Evolutionary conservation across 2,113 vertebrate genomes (phyloP).

Genomic region (Gnathonemus longibarbis): DNA sequence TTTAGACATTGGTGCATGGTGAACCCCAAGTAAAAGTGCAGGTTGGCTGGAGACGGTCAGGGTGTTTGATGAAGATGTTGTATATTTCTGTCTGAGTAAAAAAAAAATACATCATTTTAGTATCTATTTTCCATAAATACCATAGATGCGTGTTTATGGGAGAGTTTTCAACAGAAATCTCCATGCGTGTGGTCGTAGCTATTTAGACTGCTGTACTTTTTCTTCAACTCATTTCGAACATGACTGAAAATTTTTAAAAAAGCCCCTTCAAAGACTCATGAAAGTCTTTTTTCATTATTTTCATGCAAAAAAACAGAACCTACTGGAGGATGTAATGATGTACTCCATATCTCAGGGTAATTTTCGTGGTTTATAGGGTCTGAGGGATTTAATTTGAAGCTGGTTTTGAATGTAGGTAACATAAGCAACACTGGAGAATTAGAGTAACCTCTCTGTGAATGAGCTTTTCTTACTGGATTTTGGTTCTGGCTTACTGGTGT

Average conservation of each 20-base stretch:
- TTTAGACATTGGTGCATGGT: not conserved
- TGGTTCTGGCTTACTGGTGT: not conserved
- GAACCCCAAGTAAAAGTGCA: not conserved
- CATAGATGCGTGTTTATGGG: not conserved
- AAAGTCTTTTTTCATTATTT: slow-evolving; percentile 11
- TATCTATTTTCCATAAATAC: not conserved
- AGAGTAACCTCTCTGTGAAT: not conserved
- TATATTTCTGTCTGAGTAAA: not conserved
- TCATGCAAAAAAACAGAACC: not conserved
- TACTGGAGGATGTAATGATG: slow-evolving; percentile 1
- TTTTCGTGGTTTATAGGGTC: not conserved
- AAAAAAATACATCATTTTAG: not conserved
- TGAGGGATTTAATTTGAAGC: not conserved
- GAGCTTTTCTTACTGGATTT: not conserved
- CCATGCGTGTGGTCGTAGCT: not conserved
- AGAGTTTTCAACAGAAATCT: not conserved
- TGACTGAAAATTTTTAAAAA: not conserved
- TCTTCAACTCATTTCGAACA: not conserved
- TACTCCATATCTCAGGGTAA: not conserved
- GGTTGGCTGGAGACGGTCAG: not conserved
- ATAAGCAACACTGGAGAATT: not conserved
- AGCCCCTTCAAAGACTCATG: not conserved
- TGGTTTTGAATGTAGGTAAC: slow-evolving; percentile 6
- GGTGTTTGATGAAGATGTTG: not conserved
- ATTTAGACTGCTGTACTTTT: not conserved